These are phyloP conservation scores for Temnothorax longispinosus DNA, from an alignment of 1,140 invertebrate genomes.

Conservation along the genomic window DNA sequence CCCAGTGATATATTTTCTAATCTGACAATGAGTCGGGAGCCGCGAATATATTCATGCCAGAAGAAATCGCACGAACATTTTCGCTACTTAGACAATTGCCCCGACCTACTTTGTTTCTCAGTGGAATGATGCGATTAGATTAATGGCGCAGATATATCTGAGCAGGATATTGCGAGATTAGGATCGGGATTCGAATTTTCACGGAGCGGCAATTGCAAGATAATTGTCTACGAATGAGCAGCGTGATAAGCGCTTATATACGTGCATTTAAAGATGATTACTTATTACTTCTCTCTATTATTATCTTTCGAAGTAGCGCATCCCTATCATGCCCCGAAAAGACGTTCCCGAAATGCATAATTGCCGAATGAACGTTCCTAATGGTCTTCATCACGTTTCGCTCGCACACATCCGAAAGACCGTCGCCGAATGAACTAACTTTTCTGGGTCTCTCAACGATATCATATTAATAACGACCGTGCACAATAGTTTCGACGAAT, in stretches of 20 bases:
- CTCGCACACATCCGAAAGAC: neutral
- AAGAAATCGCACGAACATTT: slow-evolving; percentile 40
- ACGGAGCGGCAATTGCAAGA: slow-evolving; percentile 26
- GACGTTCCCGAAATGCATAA: slow-evolving; percentile 33
- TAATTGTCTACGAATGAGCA: slow-evolving; percentile 35
- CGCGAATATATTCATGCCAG: slow-evolving; percentile 2
- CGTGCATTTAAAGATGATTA: slow-evolving; percentile 38
- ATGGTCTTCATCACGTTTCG: slow-evolving; percentile 24
- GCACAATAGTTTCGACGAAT: slow-evolving; percentile 32
- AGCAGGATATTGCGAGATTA: slow-evolving; percentile 57
- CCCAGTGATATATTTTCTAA: neutral
- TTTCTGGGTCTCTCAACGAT: neutral
- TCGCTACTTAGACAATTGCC: slow-evolving; percentile 47
- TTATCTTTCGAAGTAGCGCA: slow-evolving; percentile 31
- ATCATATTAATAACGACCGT: slow-evolving; percentile 40
- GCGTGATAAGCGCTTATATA: slow-evolving; percentile 37
- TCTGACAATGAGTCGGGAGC: neutral
- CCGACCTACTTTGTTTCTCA: slow-evolving; percentile 49
- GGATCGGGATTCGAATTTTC: slow-evolving; percentile 63
- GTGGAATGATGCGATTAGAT: slow-evolving; percentile 57
- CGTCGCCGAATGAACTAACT: slow-evolving; percentile 17
- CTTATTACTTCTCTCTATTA: slow-evolving; percentile 30
- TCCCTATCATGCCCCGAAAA: slow-evolving; percentile 1
- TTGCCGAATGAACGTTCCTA: slow-evolving; percentile 34
- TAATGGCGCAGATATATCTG: slow-evolving; percentile 53